A percentile compares a stretch with the other conserved stretches of the same genome.
Evolutionary conservation across 2,113 vertebrate species (phyloP).

Genomic region (Geococcyx californianus): DNA sequence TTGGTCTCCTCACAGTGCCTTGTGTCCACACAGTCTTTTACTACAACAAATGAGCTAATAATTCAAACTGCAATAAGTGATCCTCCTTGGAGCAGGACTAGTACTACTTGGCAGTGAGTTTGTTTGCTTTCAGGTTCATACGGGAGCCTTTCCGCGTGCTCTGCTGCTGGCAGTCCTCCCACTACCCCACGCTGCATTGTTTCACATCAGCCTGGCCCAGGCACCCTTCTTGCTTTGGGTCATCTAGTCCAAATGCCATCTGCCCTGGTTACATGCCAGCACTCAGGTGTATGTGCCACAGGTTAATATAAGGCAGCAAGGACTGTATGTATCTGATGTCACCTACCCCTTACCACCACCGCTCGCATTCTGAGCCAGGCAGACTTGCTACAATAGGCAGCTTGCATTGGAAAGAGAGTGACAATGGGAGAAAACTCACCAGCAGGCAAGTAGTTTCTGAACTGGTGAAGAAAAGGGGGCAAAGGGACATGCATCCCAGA

Average conservation of each 20-base stretch:
- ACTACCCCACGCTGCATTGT: neutral
- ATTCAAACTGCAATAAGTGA: constrained; percentile 53
- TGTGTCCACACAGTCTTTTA: constrained; percentile 39
- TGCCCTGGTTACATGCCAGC: neutral
- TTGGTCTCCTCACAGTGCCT: constrained; percentile 34
- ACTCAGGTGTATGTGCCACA: neutral
- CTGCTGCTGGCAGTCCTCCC: constrained; percentile 1
- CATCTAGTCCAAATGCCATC: neutral
- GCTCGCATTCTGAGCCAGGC: neutral
- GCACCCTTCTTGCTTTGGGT: neutral
- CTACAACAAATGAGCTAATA: constrained; percentile 60
- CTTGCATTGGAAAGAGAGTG: neutral
- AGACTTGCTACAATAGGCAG: neutral
- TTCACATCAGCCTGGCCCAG: neutral
- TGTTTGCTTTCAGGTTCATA: constrained; percentile 31
- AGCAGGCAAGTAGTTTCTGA: neutral
- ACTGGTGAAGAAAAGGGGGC: neutral
- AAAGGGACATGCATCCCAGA: neutral
- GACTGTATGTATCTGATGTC: neutral
- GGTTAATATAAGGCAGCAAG: neutral
- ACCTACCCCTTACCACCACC: neutral
- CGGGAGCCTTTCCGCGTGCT: neutral
- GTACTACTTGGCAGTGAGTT: constrained; percentile 6
- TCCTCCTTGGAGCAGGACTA: constrained; percentile 41
- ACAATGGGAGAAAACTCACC: neutral